Base-by-base conservation (phyloP, 1,140 invertebrate genomes). In the Drosophila carrolli region DNA sequence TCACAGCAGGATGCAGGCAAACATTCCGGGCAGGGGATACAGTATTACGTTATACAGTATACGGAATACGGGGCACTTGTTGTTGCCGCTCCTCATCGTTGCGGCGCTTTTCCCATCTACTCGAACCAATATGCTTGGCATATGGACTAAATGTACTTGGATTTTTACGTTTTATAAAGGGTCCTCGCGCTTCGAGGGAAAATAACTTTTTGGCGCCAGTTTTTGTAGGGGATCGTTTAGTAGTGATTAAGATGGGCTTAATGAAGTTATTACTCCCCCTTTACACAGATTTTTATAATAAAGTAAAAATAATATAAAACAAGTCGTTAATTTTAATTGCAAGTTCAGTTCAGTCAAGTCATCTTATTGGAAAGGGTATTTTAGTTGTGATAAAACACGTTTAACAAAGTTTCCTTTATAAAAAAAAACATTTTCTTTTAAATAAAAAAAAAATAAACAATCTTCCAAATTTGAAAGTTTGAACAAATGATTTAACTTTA, bases 81-180 rank as follows among this genome's bases (percentile, higher is more conserved):
- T 79, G 83, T 86, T 58, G 73, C 63, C 44, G 46, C 38, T 46
- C 60, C 14, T 5, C 16, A 48, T 11, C 41, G 38, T 47, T 46
- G 40, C 70, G 71, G 63, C 67, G 63, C 59, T 51, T 19, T 56
- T 83, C 58, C 73, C 73, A 62, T 63, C 72, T 65, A 59, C 78
- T 81, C 67, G 57, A 72, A 67, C 61, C 66, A 88, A 89, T 89
- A 84, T 89, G 83, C 67, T 77, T 66, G 76, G 79, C 83, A 88
- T 88, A 88, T 88, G 83, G 83, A 73, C 86, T 58, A 74, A 88
- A 83, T 66, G 56, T 66, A 70, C 61, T 67, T 56, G 40, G 57
- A 41, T 58, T 32, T 40, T 84, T 80, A 72, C 44, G 35, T 41
- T 66, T 66, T 27, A 32, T 50, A 2, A 13, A 65, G 27, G 48